These are phyloP conservation scores for Homarus gammarus DNA, from an alignment of 2,888 invertebrate genomes.

Conservation along the genomic window DNA sequence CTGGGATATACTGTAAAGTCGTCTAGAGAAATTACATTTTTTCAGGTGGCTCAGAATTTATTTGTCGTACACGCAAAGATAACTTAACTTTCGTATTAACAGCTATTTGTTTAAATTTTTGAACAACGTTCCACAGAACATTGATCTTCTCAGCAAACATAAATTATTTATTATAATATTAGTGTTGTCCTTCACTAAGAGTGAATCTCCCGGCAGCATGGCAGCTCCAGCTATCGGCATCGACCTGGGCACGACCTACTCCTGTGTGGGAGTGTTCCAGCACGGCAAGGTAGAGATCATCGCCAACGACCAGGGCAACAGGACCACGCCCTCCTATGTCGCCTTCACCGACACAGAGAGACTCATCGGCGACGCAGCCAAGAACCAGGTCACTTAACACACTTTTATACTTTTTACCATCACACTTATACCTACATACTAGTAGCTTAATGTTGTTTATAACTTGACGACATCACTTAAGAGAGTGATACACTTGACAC, in stretches of 20 bases:
- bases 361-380: slow-evolving; percentile 69
- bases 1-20: too few relatives aligned
- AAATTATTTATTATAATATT: too few relatives aligned
- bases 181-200: too few relatives aligned
- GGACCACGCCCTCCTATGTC: slow-evolving; percentile 62
- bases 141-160: too few relatives aligned
- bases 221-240: slow-evolving; percentile 54
- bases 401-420: background rate
- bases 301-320: slow-evolving; percentile 60
- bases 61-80: too few relatives aligned
- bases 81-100: too few relatives aligned
- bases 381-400: slow-evolving; percentile 38
- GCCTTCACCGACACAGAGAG: slow-evolving; percentile 62
- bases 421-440: too few relatives aligned
- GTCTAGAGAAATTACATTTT: too few relatives aligned
- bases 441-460: background rate
- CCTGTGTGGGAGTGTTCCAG: slow-evolving; percentile 59
- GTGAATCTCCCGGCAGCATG: background rate
- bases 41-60: too few relatives aligned
- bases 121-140: too few relatives aligned
- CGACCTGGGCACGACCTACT: slow-evolving; percentile 58
- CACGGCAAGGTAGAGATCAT: slow-evolving; percentile 67
- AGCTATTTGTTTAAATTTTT: too few relatives aligned
- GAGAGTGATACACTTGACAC: background rate
- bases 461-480: background rate